Evolutionary conservation across 1,140 invertebrate species (phyloP), one percentile per base, ranked within the genome.

Genomic region (Anoplolepis gracilipes): DNA sequence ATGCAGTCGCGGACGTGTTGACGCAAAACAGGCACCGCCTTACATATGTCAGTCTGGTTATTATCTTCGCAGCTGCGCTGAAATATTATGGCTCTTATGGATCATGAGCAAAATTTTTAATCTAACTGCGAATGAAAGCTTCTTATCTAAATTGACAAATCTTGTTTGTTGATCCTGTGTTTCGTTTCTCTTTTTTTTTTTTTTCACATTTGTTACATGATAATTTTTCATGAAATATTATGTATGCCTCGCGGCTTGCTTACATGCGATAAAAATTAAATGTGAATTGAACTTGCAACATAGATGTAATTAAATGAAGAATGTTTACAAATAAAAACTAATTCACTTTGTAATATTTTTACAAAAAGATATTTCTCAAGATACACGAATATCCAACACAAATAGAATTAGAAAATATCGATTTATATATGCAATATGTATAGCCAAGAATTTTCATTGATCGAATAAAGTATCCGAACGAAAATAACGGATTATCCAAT

Each of bases 1-100:
- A n/a, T n/a, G n/a, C n/a, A 85, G 55, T 11, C 46, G 46, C 46
- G 30, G 36, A 49, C n/a, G 59, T 55, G 73, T 67, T 79, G 85
- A 90, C 67, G 73, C 33, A 61, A 82, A 87, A 25, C 88, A 89
- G 88, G 77, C 88, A 28, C 57, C 25, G 30, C 8, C 25, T 62
- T 73, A 59, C 28, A 19, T 59, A 55, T 42, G 77, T 65, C 33
- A 42, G 67, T 72, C 84, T 79, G 53, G 81, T 77, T 82, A 82
- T 82, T 82, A 82, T 82, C 78, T 61, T 82, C 67, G 53, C 78
- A 61, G 78, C 78, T 82, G 78, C 22, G 78, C 53, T 82, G 78
- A 82, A 73, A 82, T 82, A 82, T 82, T 73, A 82, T 13, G 67
- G 28, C 78, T 30, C 78, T 82, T 53, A 53, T 59, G 19, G 36